Base-by-base conservation (phyloP, 2,797 vertebrate species). In the Aplochiton taeniatus region DNA sequence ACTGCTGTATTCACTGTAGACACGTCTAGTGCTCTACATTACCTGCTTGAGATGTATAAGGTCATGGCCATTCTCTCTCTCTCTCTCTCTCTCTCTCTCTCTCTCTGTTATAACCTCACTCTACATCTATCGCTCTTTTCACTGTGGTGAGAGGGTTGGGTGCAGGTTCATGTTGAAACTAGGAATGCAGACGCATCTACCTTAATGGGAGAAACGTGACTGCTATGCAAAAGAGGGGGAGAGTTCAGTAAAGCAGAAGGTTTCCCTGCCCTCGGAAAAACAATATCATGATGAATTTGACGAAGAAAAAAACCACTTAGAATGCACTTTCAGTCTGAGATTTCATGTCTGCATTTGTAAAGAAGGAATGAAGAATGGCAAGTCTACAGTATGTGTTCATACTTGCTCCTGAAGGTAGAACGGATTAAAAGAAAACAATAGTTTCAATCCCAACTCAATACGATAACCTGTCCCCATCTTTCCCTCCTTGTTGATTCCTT, bases 181-280 rank as follows among this genome's bases (percentile, higher is more conserved):
- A 77, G 82, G 87, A 80, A 90, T 84, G 83, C 82, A 82, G 66
- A 48, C 78, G 31, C 31, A 46, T 88, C 83, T 85, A 82, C 83
- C 81, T 88, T 89, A 90, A 92, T 87, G 81, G 86, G 79, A 77
- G 79, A 75, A 88, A 87, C 78, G 81, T 89, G 86, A 88, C 84
- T 79, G 68, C 77, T 75, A 77, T 82, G 68, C 70, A 54, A 83
- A 86, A 85, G 75, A 77, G 82, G 87, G 87, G 84, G 84, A 88
- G 84, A 81, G 84, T 85, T 88, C 82, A 82, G 73, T 58, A 61
- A 69, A 87, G 83, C 83, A 1, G 87, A 87, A 86, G 82, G 70
- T 84, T 83, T 87, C 86, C 85, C 86, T 87, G 83, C 83, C 84
- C 70, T 83, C 68, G 70, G 77, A 88, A 61, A 83, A 83, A 84